Base-by-base conservation (phyloP, 2,797 vertebrate genomes). In the Psittacula derbiana region DNA sequence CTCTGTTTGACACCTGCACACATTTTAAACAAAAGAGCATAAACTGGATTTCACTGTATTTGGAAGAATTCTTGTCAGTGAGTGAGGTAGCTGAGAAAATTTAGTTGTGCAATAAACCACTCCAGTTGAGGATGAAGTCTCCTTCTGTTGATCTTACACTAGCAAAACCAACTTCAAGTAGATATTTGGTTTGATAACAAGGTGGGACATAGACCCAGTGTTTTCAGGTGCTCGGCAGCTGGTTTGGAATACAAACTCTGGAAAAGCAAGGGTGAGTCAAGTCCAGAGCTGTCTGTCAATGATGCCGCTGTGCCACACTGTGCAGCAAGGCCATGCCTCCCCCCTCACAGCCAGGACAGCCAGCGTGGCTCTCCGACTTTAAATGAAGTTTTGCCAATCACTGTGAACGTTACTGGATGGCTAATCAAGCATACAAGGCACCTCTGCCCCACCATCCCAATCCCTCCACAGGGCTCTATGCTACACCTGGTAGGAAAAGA, bases 281-380 rank as follows among this genome's bases (percentile, higher is more conserved):
- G 28, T 3, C 10, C 2, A 2, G 49, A 33, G 52, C 72, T 5
- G 28, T 9, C 10, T 2, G 21, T 15, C 31, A 10, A 23, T 31
- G 36, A 8, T 41, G 36, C 46, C 0, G 0, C 50, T 5, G 2
- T 3, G 21, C 44, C 44, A 27, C 7, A 5, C 33, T 7, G 7
- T 1, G 9, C 6, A 10, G 16, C 6, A 23, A 40, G 25, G 33
- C 66, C 4, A 2, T 3, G 0, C 24, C 55, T 7, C 23, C 10
- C 4, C 14, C 2, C 27, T 17, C 12, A 1, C 0, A 8, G 14
- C 25, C 11, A 4, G 38, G 16, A 5, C 1, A 25, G 36, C 8
- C 16, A 4, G 2, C 3, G 4, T 10, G 23, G 60, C 52, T 13
- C 76, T 31, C 31, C 0, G 2, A 3, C 17, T 9, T 15, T 9